Base-by-base conservation (phyloP, 2,888 invertebrate species). In the Ichneumon xanthorius region DNA sequence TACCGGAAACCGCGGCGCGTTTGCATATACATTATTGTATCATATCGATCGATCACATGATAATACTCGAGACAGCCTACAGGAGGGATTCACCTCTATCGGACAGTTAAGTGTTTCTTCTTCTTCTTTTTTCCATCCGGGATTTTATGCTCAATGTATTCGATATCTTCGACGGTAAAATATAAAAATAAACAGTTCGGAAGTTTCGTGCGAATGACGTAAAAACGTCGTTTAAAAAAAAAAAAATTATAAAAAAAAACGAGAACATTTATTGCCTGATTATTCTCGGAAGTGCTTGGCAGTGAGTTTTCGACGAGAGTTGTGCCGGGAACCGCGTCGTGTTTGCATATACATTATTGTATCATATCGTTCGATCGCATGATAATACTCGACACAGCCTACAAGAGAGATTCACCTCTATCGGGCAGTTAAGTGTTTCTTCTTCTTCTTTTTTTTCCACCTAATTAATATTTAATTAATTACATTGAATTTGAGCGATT, bases 401-500 rank as follows among this genome's bases (percentile, higher is more conserved):
- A 65, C 55, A 61, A 70, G 82, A 80, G 70, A 82, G 50, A 83
- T 83, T 87, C 76, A 72, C 53, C 63, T 86, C 78, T 82, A 71
- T 80, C 79, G 81, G 88, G 84, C 86, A 88, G 80, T 88, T 84
- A 65, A 79, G 80, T 53, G 19, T 6, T 19, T 55, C 7, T 55
- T 22, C 22, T 3, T 22, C 22, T 0, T 63, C 30, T 16, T 16
- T 63, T 61, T 81, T 84, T 48, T 73, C 80, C 78, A 80, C 80
- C 85, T 88, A 86, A 75, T 84, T 79, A 83, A 63, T 45, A 81
- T 82, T 78, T 87, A 87, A 90, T 89, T 89, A 89, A 91, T 90
- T 90, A 91, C 89, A 90, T 87, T 89, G 88, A 92, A 89, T 91
- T 92, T 91, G 92, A 92, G 91, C 91, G 91, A 90, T 91, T 91